Evolutionary conservation across 2,797 vertebrate species (phyloP).

Genomic region (Hydrocynus forskahlii): DNA sequence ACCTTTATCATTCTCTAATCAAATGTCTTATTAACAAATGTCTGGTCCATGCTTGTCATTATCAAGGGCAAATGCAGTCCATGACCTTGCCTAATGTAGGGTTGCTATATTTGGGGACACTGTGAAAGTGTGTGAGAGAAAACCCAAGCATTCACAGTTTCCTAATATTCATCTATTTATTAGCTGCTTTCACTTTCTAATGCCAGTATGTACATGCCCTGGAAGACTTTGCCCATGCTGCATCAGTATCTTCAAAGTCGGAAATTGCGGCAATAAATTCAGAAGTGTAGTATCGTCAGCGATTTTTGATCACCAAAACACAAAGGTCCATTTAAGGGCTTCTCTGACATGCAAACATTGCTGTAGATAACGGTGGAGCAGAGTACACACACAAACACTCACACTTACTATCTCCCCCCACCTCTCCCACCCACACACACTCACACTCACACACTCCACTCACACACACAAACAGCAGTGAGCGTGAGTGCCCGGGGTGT

Average conservation of each 20-base stretch:
- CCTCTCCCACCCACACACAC: conserved; percentile 2
- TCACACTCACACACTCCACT: conserved; percentile 21
- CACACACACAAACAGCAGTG: conserved; percentile 32
- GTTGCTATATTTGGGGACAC: too few relatives aligned
- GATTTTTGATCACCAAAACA: conserved; percentile 32
- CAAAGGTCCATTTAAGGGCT: conserved; percentile 19
- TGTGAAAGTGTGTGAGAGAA: not conserved
- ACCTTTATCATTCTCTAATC: conserved; percentile 30
- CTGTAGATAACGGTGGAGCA: conserved; percentile 64
- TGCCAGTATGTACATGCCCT: not conserved
- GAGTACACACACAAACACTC: conserved; percentile 33
- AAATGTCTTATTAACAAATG: conserved; percentile 21
- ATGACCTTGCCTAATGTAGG: not conserved
- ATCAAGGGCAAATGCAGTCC: not conserved
- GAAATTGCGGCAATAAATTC: conserved; percentile 20
- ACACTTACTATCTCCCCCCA: not conserved
- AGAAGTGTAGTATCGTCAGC: not conserved
- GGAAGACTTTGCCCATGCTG: conserved; percentile 24
- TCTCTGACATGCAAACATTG: conserved; percentile 53
- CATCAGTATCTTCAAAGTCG: conserved; percentile 22
- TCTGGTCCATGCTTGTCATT: not conserved
- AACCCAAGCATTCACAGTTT: not conserved
- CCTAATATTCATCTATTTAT: conserved; percentile 14
- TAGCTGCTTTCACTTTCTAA: conserved; percentile 47
- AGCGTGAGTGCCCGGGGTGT: conserved; percentile 31